phyloP scores from a whole-genome alignment of 2,797 vertebrate species.

The Myotis findleyi region DNA sequence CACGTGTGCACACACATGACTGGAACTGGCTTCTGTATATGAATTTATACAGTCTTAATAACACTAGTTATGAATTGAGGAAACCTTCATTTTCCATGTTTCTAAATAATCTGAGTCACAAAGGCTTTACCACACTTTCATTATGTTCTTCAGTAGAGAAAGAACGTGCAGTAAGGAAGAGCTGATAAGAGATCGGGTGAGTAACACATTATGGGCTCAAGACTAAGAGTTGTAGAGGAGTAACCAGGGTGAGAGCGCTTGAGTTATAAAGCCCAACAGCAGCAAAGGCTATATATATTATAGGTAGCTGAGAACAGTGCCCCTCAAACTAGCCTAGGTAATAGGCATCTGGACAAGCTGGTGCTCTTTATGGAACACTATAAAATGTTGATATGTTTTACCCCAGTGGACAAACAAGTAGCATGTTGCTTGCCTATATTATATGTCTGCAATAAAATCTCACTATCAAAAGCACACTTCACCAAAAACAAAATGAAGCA shows the following conservation, averaged over 20 bases:
- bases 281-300: background rate
- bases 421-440: background rate
- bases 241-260: background rate
- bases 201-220: background rate
- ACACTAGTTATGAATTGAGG: background rate
- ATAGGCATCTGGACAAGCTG: background rate
- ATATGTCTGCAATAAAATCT: slow-evolving; percentile 17
- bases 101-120: background rate
- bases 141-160: background rate
- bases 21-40: slow-evolving; percentile 13
- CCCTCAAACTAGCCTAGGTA: background rate
- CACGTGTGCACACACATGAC: rapidly evolving
- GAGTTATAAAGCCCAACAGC: background rate
- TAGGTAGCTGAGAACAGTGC: background rate
- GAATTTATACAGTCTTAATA: background rate
- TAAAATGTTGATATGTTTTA: slow-evolving; percentile 52
- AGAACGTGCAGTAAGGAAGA: background rate
- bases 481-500: background rate
- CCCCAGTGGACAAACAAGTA: slow-evolving; percentile 25
- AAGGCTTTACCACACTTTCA: background rate
- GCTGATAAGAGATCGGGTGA: background rate
- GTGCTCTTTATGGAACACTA: background rate
- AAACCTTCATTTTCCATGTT: background rate
- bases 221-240: background rate
- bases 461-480: background rate